Evolutionary conservation across 2,113 vertebrate species (phyloP).

Genomic region (Okapia johnstoni): DNA sequence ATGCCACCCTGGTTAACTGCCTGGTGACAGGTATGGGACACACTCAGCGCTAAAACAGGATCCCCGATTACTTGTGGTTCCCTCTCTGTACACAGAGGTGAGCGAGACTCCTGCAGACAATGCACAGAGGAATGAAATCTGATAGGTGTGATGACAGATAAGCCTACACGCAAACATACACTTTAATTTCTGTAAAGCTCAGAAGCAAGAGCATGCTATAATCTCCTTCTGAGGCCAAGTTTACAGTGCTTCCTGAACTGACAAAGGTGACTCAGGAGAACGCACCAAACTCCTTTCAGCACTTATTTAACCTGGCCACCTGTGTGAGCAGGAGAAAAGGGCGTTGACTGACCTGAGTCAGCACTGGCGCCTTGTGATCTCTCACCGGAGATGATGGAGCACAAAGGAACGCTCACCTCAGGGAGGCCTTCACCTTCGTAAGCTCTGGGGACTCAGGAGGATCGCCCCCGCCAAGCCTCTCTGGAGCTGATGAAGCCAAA

Average conservation of each 20-base stretch:
- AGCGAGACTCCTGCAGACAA: background rate
- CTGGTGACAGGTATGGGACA: background rate
- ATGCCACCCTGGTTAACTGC: background rate
- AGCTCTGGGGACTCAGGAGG: background rate
- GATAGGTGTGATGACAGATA: constrained; percentile 11
- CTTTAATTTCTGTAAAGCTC: constrained; percentile 40
- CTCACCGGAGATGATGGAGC: background rate
- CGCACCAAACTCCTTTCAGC: background rate
- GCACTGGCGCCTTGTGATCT: background rate
- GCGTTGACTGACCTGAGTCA: constrained; percentile 22
- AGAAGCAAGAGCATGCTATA: constrained; percentile 39
- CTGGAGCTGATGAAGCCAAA: background rate
- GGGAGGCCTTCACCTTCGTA: background rate
- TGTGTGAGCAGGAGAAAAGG: background rate
- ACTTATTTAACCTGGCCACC: background rate
- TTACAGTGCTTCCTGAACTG: background rate
- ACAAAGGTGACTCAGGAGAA: constrained; percentile 36
- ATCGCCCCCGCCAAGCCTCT: background rate
- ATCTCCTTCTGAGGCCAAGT: constrained; percentile 5
- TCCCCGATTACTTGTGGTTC: background rate
- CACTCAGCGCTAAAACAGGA: background rate
- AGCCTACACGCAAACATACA: background rate
- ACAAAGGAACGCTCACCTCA: background rate
- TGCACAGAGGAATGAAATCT: background rate
- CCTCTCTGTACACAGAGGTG: background rate